Percentiles rank a stretch among this genome's conserved stretches.
These are phyloP conservation scores for Aramus guarauna DNA, from an alignment of 2,113 vertebrate species.

Conservation along the genomic window DNA sequence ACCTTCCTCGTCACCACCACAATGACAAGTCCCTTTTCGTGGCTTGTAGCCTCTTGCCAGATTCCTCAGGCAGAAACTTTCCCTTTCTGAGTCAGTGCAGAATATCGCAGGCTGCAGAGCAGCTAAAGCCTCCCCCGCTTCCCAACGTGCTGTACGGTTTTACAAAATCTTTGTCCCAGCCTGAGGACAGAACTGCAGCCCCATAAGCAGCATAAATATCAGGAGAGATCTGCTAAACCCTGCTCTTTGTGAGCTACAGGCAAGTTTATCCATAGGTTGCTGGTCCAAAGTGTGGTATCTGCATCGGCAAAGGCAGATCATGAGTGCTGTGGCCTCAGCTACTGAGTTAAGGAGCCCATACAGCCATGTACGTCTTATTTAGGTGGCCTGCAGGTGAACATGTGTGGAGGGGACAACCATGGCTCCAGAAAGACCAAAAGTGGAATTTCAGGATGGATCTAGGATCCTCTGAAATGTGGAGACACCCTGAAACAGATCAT, in stretches of 20 bases:
- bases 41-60: conserved; percentile 11
- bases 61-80: conserved; percentile 3
- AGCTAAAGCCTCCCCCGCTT: background rate
- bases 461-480: background rate
- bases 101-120: background rate
- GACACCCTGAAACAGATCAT: background rate
- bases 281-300: background rate
- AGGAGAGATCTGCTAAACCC: background rate
- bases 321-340: background rate
- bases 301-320: background rate
- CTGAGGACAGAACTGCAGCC: background rate
- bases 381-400: background rate
- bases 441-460: background rate
- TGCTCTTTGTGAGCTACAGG: background rate
- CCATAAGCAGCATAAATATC: background rate
- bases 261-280: background rate
- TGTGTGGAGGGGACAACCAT: rapidly evolving
- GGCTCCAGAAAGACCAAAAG: background rate
- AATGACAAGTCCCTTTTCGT: background rate
- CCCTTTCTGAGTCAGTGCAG: conserved; percentile 39
- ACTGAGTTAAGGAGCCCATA: background rate
- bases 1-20: background rate
- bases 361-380: background rate
- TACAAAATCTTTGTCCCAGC: background rate
- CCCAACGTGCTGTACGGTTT: background rate